Percentiles rank a stretch among this genome's conserved stretches.
phyloP scores from a whole-genome alignment of 2,888 invertebrate genomes.

The Dysmachus trigonus region DNA sequence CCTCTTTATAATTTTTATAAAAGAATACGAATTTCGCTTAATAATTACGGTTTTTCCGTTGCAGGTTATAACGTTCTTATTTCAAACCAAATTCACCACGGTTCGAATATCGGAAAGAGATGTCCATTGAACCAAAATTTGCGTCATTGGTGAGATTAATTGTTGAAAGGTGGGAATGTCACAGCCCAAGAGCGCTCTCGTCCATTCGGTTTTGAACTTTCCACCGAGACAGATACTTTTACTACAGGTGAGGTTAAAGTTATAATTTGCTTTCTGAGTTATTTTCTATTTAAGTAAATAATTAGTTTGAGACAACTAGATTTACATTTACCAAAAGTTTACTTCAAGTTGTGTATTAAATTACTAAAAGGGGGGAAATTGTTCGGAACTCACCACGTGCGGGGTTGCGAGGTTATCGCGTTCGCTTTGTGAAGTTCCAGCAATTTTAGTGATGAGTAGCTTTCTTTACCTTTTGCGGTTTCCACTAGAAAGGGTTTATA shows the following conservation, averaged over 20 bases:
- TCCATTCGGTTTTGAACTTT: slow-evolving; percentile 20
- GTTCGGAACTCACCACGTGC: slow-evolving; percentile 22
- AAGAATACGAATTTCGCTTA: no score
- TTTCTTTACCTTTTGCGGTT: slow-evolving; percentile 64
- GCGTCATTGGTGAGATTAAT: background rate
- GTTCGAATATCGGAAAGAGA: background rate
- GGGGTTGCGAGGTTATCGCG: background rate
- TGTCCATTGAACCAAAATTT: background rate
- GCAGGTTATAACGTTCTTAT: background rate
- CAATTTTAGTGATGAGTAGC: slow-evolving; percentile 58
- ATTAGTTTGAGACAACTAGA: background rate
- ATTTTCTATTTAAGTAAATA: background rate
- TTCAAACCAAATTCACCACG: background rate
- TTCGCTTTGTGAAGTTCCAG: background rate
- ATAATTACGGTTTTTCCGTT: background rate
- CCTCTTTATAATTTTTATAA: no score
- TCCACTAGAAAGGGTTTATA: slow-evolving; percentile 62
- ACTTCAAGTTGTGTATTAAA: background rate
- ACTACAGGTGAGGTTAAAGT: background rate
- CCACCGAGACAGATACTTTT: background rate
- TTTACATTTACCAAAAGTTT: background rate
- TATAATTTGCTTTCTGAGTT: background rate
- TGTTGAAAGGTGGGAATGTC: background rate
- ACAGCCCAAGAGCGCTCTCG: background rate
- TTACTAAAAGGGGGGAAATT: background rate